Evolutionary conservation across 2,113 vertebrate species (phyloP), one percentile per base, ranked within the genome.

Genomic region (Phylloscopus trochiloides): DNA sequence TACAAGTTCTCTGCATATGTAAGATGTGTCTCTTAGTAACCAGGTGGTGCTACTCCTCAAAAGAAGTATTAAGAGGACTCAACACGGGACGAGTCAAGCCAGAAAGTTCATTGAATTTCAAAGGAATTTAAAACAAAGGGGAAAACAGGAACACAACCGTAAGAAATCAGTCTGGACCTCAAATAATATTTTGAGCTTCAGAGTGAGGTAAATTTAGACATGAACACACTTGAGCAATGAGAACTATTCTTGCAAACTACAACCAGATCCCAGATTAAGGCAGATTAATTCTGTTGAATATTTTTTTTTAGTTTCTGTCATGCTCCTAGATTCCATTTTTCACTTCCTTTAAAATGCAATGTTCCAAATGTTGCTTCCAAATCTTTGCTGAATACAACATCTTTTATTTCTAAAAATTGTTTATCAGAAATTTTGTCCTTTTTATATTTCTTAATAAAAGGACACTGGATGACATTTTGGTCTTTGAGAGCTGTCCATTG

Each of bases 321-420:
- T 21, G 16, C 1, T 20, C 5, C 16, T 73, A 31, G 2, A 14
- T 78, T 73, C 65, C 14, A 65, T 34, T 40, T 74, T 90, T 65
- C 12, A 7, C 18, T 15, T 70, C 15, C 25, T 78, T 81, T 74
- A 71, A 55, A 86, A 58, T 21, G 0, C 0, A 0, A n/a, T 4
- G 15, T 31, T 31, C 25, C 36, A 81, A 51, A 40, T 0, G 0
- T 36, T 70, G 17, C 9, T 63, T 86, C 31, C 62, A 63, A 81
- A 34, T 47, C 25, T 55, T 51, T 63, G 10, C 38, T 61, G 16
- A 63, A 14, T 42, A 42, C 8, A 42, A 28, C 6, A 1, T n/a
- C 14, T 48, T 71, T 43, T 38, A 38, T 63, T 74, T 67, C 28
- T 58, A 62, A 75, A 73, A 82, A 32, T 3, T 8, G 2, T 36